Evolutionary conservation across 2,113 vertebrate genomes (phyloP), one percentile per base, ranked within the genome.

Genomic region (Malurus alboscapulatus): DNA sequence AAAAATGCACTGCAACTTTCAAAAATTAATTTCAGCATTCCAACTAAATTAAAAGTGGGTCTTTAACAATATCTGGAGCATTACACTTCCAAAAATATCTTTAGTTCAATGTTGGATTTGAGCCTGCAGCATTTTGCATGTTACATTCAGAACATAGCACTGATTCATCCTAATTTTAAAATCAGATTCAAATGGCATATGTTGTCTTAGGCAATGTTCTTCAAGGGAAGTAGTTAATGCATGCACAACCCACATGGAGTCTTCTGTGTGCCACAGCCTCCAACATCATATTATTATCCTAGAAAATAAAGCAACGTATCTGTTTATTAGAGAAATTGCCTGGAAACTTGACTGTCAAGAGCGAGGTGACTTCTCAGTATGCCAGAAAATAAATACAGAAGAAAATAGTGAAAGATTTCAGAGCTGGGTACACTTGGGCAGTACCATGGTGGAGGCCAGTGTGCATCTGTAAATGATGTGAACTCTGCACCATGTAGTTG

Each of bases 151-250:
- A 92, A 63, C 63, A 85, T 12, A 57, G 36, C 0, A 1, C 87
- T 93, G 87, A 94, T 91, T 96, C 89, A 93, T 84, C 75, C 75
- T 69, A 67, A 71, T 90, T 91, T 94, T 77, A 94, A 96, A 86
- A 92, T 71, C 1, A 0, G 20, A 92, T 90, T 96, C 55, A 83
- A 94, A 95, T 74, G 72, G 51, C 75, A 77, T 85, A 59, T 73
- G 42, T 88, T 91, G 50, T 93, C 91, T 84, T 87, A 84, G 74
- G 91, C 84, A 87, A 27, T 89, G 45, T 66, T 90, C 87, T 94
- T 87, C 81, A 79, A 91, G 62, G 75, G 74, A 89, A 88, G 30
- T 53, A 75, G 48, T 61, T 92, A 91, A 63, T 62, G 38, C 26
- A 62, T 87, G 58, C 57, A 67, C 42, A 87, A 47, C 29, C 58